A percentile compares a stretch with the other conserved stretches of the same genome.
Evolutionary conservation across 2,113 vertebrate species (phyloP).

Genomic region (Scartelaos histophorus): DNA sequence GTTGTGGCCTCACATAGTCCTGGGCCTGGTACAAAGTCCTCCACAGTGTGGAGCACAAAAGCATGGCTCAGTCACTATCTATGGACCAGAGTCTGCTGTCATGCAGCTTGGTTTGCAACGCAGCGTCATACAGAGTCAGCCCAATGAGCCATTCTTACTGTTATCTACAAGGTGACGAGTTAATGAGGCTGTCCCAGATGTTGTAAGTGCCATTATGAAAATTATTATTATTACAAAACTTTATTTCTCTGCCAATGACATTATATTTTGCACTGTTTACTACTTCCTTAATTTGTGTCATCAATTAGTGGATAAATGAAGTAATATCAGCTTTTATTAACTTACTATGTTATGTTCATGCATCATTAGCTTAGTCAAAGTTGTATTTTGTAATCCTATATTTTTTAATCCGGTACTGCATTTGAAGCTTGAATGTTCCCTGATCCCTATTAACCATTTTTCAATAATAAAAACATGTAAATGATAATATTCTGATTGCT

Average conservation of each 20-base stretch:
- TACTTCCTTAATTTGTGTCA: not conserved
- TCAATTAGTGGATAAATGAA: too few relatives aligned
- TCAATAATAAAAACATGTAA: too few relatives aligned
- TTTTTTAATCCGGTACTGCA: too few relatives aligned
- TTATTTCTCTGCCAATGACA: not conserved
- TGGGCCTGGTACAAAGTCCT: slow-evolving; percentile 54
- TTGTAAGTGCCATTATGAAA: not conserved
- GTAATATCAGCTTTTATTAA: too few relatives aligned
- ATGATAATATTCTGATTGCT: too few relatives aligned
- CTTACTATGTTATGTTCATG: too few relatives aligned
- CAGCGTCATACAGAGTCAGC: slow-evolving; percentile 10
- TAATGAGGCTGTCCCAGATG: not conserved
- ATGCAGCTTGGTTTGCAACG: slow-evolving; percentile 35
- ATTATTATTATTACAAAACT: not conserved
- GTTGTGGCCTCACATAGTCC: slow-evolving; percentile 56
- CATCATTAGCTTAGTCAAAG: too few relatives aligned
- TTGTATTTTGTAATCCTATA: too few relatives aligned
- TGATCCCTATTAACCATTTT: too few relatives aligned
- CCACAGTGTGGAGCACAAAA: slow-evolving; percentile 59
- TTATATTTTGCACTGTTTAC: not conserved
- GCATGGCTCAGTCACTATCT: slow-evolving; percentile 43
- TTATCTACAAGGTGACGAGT: not conserved
- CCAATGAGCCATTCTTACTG: too few relatives aligned
- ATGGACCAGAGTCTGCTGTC: slow-evolving; percentile 46
- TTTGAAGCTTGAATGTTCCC: too few relatives aligned